phyloP scores from a whole-genome alignment of 2,888 invertebrate species.

The Tupiocoris notatus region DNA sequence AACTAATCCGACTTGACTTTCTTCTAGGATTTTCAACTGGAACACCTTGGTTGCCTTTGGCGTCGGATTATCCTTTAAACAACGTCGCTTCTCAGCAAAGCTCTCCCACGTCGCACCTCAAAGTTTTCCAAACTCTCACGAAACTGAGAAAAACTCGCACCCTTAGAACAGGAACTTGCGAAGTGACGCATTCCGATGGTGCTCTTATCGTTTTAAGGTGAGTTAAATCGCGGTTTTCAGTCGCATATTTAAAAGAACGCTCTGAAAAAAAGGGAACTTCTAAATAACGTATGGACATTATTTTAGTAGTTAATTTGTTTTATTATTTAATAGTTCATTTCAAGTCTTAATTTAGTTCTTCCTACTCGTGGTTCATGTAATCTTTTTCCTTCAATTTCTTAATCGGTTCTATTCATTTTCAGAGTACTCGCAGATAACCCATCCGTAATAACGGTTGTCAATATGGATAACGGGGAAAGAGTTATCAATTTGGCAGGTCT shows the following conservation, averaged over 20 bases:
- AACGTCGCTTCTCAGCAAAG: conserved; percentile 46
- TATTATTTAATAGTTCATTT: no score
- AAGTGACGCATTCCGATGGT: background rate
- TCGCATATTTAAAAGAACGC: no score
- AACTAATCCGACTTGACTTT: background rate
- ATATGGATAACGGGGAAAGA: conserved; percentile 56
- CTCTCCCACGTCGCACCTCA: conserved; percentile 45
- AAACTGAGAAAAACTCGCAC: conserved; percentile 54
- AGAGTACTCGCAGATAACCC: conserved; percentile 45
- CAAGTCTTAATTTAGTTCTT: no score
- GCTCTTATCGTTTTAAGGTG: conserved; percentile 7
- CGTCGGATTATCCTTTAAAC: conserved; percentile 56
- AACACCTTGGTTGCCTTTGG: conserved; percentile 66
- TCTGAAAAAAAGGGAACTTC: no score
- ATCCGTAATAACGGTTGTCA: conserved; percentile 57
- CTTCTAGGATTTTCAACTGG: conserved; percentile 57
- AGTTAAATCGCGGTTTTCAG: no score
- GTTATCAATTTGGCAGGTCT: background rate
- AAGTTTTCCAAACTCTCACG: conserved; percentile 47
- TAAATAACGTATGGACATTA: no score
- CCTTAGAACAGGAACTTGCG: conserved; percentile 52
- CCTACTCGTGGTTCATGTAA: no score
- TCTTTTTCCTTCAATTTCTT: no score
- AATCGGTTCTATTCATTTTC: no score
- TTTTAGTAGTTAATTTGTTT: no score